Evolutionary conservation across 2,888 invertebrate species (phyloP).

Genomic region (Cosmia pyralina): DNA sequence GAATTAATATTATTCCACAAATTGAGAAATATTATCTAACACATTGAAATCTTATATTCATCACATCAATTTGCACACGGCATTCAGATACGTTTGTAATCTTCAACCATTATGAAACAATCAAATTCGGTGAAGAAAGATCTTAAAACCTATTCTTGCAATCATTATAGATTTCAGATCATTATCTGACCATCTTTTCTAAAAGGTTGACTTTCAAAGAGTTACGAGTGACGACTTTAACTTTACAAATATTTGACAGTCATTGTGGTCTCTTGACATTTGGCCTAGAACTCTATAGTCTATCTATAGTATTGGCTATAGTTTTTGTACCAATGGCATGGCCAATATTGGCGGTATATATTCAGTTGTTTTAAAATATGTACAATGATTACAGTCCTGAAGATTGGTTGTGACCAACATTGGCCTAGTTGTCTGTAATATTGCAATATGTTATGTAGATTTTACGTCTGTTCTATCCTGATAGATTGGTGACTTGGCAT

Average conservation of each 20-base stretch:
- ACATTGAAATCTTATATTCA: neutral
- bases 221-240: conserved; percentile 10
- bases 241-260: conserved; percentile 22
- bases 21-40: conserved; percentile 2
- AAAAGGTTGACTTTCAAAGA: conserved; percentile 24
- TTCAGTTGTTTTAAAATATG: neutral
- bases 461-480: neutral
- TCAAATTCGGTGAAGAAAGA: conserved; percentile 14
- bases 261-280: conserved; percentile 37
- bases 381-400: neutral
- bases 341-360: conserved; percentile 4
- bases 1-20: neutral
- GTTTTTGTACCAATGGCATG: neutral
- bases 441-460: neutral
- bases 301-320: too few relatives aligned
- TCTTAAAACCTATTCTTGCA: conserved; percentile 1
- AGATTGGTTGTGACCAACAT: conserved; percentile 2
- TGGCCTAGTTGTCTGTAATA: neutral
- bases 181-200: conserved; percentile 13
- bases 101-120: conserved; percentile 38
- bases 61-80: conserved; percentile 9
- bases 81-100: conserved; percentile 2
- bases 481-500: conserved; percentile 2
- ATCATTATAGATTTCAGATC: conserved; percentile 14
- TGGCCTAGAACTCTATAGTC: conserved; percentile 5